Base-by-base conservation (phyloP, 1,140 invertebrate genomes). In the Pseudomyrmex cubaensis region DNA sequence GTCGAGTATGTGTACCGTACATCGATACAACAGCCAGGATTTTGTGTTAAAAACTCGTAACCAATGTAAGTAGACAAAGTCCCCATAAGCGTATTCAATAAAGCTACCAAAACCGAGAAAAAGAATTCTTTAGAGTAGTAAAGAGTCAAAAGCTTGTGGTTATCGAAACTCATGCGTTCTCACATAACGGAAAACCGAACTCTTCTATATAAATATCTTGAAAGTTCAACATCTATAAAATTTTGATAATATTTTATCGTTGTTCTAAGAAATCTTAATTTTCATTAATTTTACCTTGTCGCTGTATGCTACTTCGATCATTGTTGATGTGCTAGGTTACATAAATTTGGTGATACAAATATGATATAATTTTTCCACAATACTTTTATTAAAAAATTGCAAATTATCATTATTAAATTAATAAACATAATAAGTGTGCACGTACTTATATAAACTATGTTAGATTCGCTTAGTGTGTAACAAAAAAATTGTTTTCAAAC, bases 1-100 rank as follows among this genome's bases (percentile, higher is more conserved):
- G 63, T 84, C 62, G 20, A 61, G 64, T 63, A 77, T 73, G 80
- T 83, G 72, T 70, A 74, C 56, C 56, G 63, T 73, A 72, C 59
- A 76, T 66, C 15, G 63, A 69, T 83, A 87, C 76, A 73, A 76
- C n/a, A 54, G 44, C 63, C 48, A 46, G 25, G 35, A 50, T 82
- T 88, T 15, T 87, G 87, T 87, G 90, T 89, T 90, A 90, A 90
- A 22, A 74, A 50, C 35, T 86, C 56, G 73, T 87, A 75, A 77
- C 82, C 78, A 87, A 73, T 85, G 61, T 86, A 35, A 69, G 72
- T 62, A 69, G 54, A 56, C 77, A 90, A 70, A 88, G 70, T 84
- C 74, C 90, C 90, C 90, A 90, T 88, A 72, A 92, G 91, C 91
- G 85, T 89, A 85, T 90, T 89, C 84, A 90, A 89, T 85, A 35